phyloP scores from a whole-genome alignment of 2,888 invertebrate genomes.

The Seira musarum region DNA sequence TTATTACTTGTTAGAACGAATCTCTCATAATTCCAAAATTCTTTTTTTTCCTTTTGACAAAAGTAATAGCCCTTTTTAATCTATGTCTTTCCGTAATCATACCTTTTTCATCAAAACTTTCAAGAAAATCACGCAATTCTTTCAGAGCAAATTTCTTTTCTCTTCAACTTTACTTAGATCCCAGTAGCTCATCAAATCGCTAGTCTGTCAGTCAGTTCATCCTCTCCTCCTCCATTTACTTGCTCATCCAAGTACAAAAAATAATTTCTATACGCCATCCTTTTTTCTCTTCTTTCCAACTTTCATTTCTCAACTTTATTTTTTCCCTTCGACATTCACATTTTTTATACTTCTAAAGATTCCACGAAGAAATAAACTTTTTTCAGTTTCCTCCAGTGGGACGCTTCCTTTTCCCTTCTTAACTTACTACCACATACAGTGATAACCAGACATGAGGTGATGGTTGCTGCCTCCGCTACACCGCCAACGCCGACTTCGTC shows the following conservation, averaged over 20 bases:
- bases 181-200: conserved; percentile 55
- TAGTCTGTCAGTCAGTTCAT: conserved; percentile 54
- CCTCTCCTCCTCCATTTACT: conserved; percentile 53
- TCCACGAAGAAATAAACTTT: conserved; percentile 4
- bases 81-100: conserved; percentile 2
- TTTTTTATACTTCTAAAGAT: neutral
- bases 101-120: conserved; percentile 8
- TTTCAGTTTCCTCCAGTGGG: conserved; percentile 39
- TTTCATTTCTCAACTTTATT: conserved; percentile 25
- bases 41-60: too few relatives aligned
- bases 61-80: too few relatives aligned
- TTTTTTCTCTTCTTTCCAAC: conserved; percentile 24
- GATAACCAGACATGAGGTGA: conserved; percentile 45
- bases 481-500: neutral
- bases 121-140: conserved; percentile 41
- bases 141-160: conserved; percentile 43
- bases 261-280: conserved; percentile 60
- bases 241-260: conserved; percentile 60
- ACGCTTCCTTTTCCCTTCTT: conserved; percentile 21
- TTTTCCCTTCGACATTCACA: conserved; percentile 26
- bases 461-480: conserved; percentile 20
- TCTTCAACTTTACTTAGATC: conserved; percentile 14
- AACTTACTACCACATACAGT: conserved; percentile 22
- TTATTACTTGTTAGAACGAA: too few relatives aligned
- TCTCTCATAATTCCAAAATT: too few relatives aligned